Percentiles rank a stretch among this genome's conserved stretches.
Conservation (phyloP, 92 coral and sea anemone species). For the Actinernus sp. region DNA sequence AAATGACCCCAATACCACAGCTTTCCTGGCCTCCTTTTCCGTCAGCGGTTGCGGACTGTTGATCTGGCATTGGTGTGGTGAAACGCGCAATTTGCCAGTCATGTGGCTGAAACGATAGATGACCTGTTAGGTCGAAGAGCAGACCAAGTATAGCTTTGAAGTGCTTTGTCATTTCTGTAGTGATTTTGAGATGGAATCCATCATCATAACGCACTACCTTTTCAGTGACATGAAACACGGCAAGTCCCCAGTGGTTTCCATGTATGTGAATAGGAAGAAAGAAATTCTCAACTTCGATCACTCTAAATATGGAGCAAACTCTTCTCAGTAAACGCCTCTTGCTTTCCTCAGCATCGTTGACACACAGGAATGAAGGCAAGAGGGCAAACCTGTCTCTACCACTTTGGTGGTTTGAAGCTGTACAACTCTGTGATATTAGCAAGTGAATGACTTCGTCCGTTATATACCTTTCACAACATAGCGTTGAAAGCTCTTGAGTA, state of each 20-base stretch:
- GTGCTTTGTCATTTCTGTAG: not conserved
- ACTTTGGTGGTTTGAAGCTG: slow-evolving; percentile 2
- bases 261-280: slow-evolving; percentile 29
- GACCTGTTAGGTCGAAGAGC: not conserved
- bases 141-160: not conserved
- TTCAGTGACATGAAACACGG: slow-evolving; percentile 14
- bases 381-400: slow-evolving; percentile 10
- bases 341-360: slow-evolving; percentile 2
- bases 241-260: slow-evolving; percentile 32
- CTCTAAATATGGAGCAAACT: no score
- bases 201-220: slow-evolving; percentile 18
- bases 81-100: slow-evolving; percentile 14
- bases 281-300: slow-evolving; percentile 10
- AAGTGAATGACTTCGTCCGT: slow-evolving; percentile 28
- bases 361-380: slow-evolving; percentile 16
- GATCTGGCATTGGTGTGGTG: slow-evolving; percentile 30
- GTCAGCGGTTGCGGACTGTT: not conserved
- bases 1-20: slow-evolving; percentile 32
- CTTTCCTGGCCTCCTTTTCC: slow-evolving; percentile 16
- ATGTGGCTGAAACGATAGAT: not conserved
- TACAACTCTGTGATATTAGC: slow-evolving; percentile 13
- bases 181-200: slow-evolving; percentile 16
- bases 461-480: slow-evolving; percentile 24
- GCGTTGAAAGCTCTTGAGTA: slow-evolving; percentile 20
- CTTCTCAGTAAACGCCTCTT: no score